Evolutionary conservation across 2,113 vertebrate genomes (phyloP).

Genomic region (Dipodomys merriami): DNA sequence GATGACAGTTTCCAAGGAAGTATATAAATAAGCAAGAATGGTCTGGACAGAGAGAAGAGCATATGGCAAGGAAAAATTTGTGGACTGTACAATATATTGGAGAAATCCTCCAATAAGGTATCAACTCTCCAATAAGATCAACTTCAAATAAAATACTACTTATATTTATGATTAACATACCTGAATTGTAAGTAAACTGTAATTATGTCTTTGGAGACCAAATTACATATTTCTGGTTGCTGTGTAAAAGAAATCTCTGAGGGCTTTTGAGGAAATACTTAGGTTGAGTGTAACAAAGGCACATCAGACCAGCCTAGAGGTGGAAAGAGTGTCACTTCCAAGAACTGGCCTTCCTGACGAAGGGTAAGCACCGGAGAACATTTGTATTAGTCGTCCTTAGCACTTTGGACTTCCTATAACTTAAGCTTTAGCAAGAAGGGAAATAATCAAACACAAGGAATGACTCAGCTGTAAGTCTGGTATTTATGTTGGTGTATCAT

Average conservation of each 20-base stretch:
- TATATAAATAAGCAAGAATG: neutral
- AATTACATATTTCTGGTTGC: neutral
- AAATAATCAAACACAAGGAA: neutral
- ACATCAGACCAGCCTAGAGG: neutral
- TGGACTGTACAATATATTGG: neutral
- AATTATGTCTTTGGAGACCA: conserved; percentile 62
- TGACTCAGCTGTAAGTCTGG: neutral
- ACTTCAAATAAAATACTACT: neutral
- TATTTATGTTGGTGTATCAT: neutral
- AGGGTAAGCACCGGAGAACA: neutral
- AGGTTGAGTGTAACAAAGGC: neutral
- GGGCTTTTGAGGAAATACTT: neutral
- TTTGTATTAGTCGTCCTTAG: no score
- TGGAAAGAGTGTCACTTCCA: neutral
- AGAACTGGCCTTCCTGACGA: neutral
- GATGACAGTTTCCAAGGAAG: neutral
- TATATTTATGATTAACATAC: neutral
- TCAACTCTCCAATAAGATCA: neutral
- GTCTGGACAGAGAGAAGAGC: neutral
- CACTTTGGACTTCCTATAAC: neutral
- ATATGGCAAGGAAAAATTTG: neutral
- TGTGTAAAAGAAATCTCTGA: neutral
- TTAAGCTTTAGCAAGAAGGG: neutral
- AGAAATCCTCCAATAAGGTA: neutral
- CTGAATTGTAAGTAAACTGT: neutral